phyloP scores from a whole-genome alignment of 2,113 vertebrate species.

The Triplophysa rosa region DNA sequence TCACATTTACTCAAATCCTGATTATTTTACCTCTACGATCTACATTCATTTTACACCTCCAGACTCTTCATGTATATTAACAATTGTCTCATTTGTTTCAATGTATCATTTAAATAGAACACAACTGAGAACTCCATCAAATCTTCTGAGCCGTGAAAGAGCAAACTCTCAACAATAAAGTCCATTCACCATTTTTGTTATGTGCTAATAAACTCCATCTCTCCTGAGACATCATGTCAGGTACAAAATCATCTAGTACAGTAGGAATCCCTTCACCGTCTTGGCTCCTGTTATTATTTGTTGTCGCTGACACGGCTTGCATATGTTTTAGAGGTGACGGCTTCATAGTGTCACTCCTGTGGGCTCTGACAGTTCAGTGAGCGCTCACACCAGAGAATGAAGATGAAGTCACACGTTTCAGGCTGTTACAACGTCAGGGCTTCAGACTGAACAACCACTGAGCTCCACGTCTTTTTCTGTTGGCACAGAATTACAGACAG shows the following conservation, averaged over 20 bases:
- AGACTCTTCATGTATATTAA: too few species aligned
- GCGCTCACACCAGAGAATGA: not conserved
- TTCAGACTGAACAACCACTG: not conserved
- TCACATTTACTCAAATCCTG: too few species aligned
- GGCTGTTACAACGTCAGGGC: not conserved
- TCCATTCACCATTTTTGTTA: too few species aligned
- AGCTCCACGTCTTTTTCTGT: not conserved
- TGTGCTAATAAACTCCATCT: not conserved
- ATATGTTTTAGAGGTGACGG: not conserved
- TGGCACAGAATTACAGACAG: not conserved
- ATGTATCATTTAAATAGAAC: too few species aligned
- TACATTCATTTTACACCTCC: too few species aligned
- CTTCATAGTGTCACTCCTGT: not conserved
- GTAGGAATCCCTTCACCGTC: not conserved
- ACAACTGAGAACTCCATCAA: too few species aligned
- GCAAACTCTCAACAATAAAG: too few species aligned
- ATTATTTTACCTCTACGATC: too few species aligned
- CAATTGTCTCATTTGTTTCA: too few species aligned
- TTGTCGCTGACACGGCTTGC: not conserved
- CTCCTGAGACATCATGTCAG: not conserved
- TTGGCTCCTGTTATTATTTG: not conserved
- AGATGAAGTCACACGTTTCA: not conserved
- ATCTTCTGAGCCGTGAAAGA: too few species aligned
- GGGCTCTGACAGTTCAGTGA: not conserved
- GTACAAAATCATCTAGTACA: not conserved